These are phyloP conservation scores for Nasua narica DNA, from an alignment of 2,797 vertebrate genomes.

Conservation along the genomic window DNA sequence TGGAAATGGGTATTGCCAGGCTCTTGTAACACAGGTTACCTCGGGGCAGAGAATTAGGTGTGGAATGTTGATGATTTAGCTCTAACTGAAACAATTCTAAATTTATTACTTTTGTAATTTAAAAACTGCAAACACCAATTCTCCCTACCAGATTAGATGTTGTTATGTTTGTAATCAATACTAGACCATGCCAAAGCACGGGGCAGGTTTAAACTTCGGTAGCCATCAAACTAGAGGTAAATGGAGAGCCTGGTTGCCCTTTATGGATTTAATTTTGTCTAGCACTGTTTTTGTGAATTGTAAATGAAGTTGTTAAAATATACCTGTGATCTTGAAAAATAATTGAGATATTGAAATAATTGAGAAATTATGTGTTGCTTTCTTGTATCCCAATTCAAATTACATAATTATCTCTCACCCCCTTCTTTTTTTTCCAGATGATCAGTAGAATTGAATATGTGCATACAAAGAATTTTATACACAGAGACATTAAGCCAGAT, in stretches of 20 bases:
- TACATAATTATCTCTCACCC: not conserved
- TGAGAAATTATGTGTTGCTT: slow-evolving; percentile 44
- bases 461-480: slow-evolving; percentile 99
- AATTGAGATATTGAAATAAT: not conserved
- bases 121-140: not conserved
- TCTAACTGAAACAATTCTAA: not conserved
- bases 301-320: not conserved
- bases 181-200: not conserved
- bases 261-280: not conserved
- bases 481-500: slow-evolving; percentile 99
- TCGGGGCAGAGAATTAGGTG: not conserved
- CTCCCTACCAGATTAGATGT: not conserved
- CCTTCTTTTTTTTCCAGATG: slow-evolving; percentile 88
- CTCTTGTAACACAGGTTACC: not conserved
- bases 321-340: not conserved
- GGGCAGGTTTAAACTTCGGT: not conserved
- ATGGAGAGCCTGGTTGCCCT: not conserved
- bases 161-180: not conserved
- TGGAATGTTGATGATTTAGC: not conserved
- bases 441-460: slow-evolving; percentile 99
- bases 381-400: slow-evolving; percentile 33
- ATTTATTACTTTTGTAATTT: not conserved
- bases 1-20: not conserved
- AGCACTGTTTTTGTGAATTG: not conserved
- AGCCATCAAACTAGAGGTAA: not conserved